These are phyloP conservation scores for Andrena dorsata DNA, from an alignment of 2,888 invertebrate species.

Conservation along the genomic window DNA sequence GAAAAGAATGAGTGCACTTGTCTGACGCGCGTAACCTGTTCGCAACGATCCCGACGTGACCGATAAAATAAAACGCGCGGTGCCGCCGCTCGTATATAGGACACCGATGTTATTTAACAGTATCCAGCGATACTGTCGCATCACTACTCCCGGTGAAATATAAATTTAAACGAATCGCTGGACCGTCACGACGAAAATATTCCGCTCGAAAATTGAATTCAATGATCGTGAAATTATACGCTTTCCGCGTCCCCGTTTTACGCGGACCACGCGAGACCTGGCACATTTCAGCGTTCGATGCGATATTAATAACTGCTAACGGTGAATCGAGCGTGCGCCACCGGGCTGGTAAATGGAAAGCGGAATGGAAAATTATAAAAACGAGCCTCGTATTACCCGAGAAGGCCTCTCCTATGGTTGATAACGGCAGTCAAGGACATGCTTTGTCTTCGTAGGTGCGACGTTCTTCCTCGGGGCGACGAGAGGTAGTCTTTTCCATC, in stretches of 20 bases:
- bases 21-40: not conserved
- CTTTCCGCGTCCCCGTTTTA: slow-evolving; percentile 28
- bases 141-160: slow-evolving; percentile 37
- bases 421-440: slow-evolving; percentile 80
- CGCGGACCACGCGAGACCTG: not conserved
- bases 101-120: slow-evolving; percentile 36
- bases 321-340: not conserved
- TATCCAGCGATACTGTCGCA: slow-evolving; percentile 28
- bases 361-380: slow-evolving; percentile 2
- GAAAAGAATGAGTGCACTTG: slow-evolving; percentile 2
- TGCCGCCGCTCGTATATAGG: not conserved
- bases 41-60: not conserved
- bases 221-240: slow-evolving; percentile 61
- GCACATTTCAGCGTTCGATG: slow-evolving; percentile 16
- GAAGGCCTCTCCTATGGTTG: slow-evolving; percentile 80
- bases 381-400: slow-evolving; percentile 68
- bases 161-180: slow-evolving; percentile 58
- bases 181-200: slow-evolving; percentile 58
- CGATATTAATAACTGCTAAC: slow-evolving; percentile 31
- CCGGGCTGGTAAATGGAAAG: not conserved
- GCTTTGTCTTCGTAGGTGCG: slow-evolving; percentile 79
- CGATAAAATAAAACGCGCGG: not conserved
- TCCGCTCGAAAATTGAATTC: slow-evolving; percentile 52
- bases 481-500: slow-evolving; percentile 75
- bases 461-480: slow-evolving; percentile 71